Evolutionary conservation across 2,888 invertebrate species (phyloP).

Genomic region (Apamea epomidion): DNA sequence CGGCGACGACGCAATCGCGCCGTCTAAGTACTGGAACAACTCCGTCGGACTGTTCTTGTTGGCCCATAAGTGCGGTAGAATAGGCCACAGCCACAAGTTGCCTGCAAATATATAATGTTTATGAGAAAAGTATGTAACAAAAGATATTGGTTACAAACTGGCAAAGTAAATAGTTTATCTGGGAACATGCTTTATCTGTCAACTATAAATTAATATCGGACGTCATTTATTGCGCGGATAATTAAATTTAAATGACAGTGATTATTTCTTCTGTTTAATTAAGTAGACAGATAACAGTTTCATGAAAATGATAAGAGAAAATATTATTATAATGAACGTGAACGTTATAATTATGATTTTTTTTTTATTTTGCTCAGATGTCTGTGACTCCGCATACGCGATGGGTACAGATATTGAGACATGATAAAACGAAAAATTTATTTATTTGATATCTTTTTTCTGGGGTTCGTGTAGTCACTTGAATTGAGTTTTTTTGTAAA

Average conservation of each 20-base stretch:
- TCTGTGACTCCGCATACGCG: too few relatives aligned
- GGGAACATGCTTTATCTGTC: not conserved
- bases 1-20: conserved; percentile 82
- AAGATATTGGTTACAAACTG: not conserved
- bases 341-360: not conserved
- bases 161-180: not conserved
- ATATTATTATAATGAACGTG: not conserved
- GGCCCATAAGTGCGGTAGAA: conserved; percentile 92
- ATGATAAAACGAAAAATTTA: too few relatives aligned
- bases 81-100: conserved; percentile 91
- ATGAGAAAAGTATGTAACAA: not conserved
- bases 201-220: conserved; percentile 5
- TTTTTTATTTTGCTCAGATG: not conserved
- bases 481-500: not conserved
- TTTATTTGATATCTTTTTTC: not conserved
- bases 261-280: conserved; percentile 5
- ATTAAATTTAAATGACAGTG: conserved; percentile 23
- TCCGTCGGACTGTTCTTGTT: conserved; percentile 86
- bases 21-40: conserved; percentile 84
- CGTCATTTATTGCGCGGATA: not conserved
- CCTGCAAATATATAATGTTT: conserved; percentile 79
- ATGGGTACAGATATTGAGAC: too few relatives aligned
- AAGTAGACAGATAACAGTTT: conserved; percentile 10
- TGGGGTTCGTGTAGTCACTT: not conserved
- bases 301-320: not conserved